Evolutionary conservation across 2,888 invertebrate species (phyloP).

Genomic region (Gibbula magus): DNA sequence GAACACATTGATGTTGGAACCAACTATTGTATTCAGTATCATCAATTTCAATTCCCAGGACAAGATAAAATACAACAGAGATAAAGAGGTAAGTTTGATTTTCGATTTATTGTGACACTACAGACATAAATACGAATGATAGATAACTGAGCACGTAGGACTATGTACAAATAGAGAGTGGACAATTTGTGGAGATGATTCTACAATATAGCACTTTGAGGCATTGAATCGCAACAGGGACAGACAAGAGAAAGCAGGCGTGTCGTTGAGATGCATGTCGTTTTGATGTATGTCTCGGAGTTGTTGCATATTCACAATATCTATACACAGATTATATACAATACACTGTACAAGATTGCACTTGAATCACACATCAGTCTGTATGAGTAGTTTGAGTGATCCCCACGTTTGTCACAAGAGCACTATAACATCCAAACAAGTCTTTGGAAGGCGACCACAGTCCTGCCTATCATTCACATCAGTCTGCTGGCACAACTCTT

Average conservation of each 20-base stretch:
- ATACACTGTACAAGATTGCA: slow-evolving; percentile 15
- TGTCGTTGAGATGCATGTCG: slow-evolving; percentile 13
- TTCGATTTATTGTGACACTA: slow-evolving; percentile 8
- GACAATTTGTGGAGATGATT: background rate
- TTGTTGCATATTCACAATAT: background rate
- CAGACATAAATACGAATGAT: slow-evolving; percentile 22
- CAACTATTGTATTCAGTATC: background rate
- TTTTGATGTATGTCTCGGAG: background rate
- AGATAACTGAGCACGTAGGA: slow-evolving; percentile 4
- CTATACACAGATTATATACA: background rate
- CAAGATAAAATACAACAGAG: background rate
- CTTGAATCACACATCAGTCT: background rate
- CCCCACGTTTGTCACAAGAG: slow-evolving; percentile 3
- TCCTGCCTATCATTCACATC: slow-evolving; percentile 9
- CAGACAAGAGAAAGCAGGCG: background rate
- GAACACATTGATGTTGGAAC: too few species aligned
- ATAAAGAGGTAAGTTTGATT: background rate
- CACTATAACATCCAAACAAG: slow-evolving; percentile 8
- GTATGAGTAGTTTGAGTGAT: background rate
- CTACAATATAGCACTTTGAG: background rate
- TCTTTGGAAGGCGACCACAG: background rate
- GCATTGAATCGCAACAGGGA: background rate
- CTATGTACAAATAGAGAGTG: background rate
- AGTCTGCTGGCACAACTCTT: background rate
- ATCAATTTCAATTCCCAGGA: background rate